Evolutionary conservation across 2,888 invertebrate species (phyloP).

Genomic region (Octodonta nipae): DNA sequence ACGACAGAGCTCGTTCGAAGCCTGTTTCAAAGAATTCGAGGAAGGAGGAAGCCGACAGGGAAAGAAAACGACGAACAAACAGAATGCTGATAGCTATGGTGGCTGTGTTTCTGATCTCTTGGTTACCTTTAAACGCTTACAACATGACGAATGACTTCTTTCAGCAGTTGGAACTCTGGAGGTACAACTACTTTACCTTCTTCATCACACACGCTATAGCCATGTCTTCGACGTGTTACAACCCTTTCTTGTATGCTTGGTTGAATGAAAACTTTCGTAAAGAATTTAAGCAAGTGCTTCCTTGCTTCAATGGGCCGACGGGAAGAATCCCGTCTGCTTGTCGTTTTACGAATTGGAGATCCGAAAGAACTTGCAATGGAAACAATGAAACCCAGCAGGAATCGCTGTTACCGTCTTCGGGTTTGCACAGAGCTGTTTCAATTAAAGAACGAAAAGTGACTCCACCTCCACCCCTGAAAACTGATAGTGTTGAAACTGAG

Average conservation of each 20-base stretch:
- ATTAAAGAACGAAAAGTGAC: conserved; percentile 32
- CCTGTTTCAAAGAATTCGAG: conserved; percentile 75
- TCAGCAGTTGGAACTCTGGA: conserved; percentile 54
- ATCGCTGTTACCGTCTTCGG: conserved; percentile 31
- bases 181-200: conserved; percentile 77
- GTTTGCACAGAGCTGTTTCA: conserved; percentile 37
- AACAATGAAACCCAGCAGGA: conserved; percentile 34
- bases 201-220: conserved; percentile 73
- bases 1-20: conserved; percentile 67
- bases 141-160: conserved; percentile 78
- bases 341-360: conserved; percentile 44
- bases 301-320: conserved; percentile 40
- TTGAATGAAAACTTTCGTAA: conserved; percentile 88
- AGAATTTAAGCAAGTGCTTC: conserved; percentile 68
- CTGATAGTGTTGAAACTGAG: conserved; percentile 45
- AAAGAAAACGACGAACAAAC: conserved; percentile 81
- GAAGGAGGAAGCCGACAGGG: conserved; percentile 79
- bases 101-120: conserved; percentile 88
- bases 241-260: conserved; percentile 90
- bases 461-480: conserved; percentile 31
- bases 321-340: conserved; percentile 26
- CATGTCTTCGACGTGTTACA: conserved; percentile 89
- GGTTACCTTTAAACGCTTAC: conserved; percentile 82
- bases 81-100: conserved; percentile 97
- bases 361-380: conserved; percentile 62